Conservation (phyloP, 2,888 invertebrate genomes). For the Lasioglossum malachurum region DNA sequence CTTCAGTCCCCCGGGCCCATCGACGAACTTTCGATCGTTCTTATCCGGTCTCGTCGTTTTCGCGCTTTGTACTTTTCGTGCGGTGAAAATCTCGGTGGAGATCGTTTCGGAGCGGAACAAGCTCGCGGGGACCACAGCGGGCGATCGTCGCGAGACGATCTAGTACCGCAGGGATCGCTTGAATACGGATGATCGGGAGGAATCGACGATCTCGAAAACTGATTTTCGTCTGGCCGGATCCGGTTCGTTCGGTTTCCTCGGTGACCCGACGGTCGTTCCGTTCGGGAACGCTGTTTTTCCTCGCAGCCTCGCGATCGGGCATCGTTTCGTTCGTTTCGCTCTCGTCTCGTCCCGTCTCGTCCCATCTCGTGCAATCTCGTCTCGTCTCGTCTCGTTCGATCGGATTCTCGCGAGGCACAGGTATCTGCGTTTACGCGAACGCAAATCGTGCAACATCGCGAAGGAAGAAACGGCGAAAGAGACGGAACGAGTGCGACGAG, state of each 20-base stretch:
- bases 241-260: neutral
- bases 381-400: neutral
- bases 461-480: slow-evolving; percentile 28
- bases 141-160: slow-evolving; percentile 49
- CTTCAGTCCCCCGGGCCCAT: slow-evolving; percentile 63
- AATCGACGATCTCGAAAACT: slow-evolving; percentile 5
- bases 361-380: slow-evolving; percentile 2
- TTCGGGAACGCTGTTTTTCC: neutral
- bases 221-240: neutral
- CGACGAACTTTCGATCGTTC: slow-evolving; percentile 53
- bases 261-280: neutral
- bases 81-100: neutral
- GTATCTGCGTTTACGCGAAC: slow-evolving; percentile 37
- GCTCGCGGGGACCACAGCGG: slow-evolving; percentile 42
- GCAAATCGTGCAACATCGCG: slow-evolving; percentile 21
- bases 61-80: neutral
- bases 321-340: neutral
- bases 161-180: neutral
- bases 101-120: neutral
- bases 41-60: slow-evolving; percentile 47
- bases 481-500: slow-evolving; percentile 39
- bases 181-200: neutral
- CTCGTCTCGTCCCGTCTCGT: slow-evolving; percentile 1
- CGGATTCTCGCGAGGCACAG: slow-evolving; percentile 36
- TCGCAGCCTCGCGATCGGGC: neutral